A percentile compares a stretch with the other conserved stretches of the same genome.
Evolutionary conservation across 2,113 vertebrate species (phyloP).

Genomic region (Oncorhynchus nerka): DNA sequence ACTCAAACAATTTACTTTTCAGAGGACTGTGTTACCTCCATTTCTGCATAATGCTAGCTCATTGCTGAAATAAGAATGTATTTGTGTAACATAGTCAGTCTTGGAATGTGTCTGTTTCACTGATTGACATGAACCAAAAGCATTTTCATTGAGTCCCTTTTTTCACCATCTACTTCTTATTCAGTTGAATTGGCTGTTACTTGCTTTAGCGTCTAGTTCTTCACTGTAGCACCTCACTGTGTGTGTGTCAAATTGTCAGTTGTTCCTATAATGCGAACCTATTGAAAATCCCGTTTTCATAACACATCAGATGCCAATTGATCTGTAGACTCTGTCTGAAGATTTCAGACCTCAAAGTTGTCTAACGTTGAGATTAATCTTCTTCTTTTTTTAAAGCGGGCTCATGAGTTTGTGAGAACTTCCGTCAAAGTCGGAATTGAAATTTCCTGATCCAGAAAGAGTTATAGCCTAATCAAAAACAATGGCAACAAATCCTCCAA

Average conservation of each 20-base stretch:
- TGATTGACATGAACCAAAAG: slow-evolving; percentile 36
- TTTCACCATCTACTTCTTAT: slow-evolving; percentile 2
- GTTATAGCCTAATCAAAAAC: too few relatives aligned
- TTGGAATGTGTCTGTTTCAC: slow-evolving; percentile 23
- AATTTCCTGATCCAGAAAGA: too few relatives aligned
- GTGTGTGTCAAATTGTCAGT: neutral
- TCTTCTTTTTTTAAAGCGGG: too few relatives aligned
- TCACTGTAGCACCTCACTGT: slow-evolving; percentile 52
- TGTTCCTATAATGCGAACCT: too few relatives aligned
- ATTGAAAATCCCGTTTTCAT: too few relatives aligned
- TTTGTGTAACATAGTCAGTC: slow-evolving; percentile 39
- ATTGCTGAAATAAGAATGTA: slow-evolving; percentile 68
- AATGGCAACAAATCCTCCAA: too few relatives aligned
- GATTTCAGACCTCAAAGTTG: too few relatives aligned
- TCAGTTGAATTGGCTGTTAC: slow-evolving; percentile 37
- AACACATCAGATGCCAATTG: slow-evolving; percentile 1
- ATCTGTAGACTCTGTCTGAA: neutral
- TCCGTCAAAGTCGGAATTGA: too few relatives aligned
- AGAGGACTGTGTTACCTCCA: slow-evolving; percentile 56
- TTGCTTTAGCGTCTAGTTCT: slow-evolving; percentile 14
- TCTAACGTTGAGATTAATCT: too few relatives aligned
- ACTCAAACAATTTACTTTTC: slow-evolving; percentile 35
- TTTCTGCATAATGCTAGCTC: slow-evolving; percentile 57
- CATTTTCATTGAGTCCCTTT: slow-evolving; percentile 6
- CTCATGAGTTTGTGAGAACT: too few relatives aligned